Conservation (phyloP, 1,140 invertebrate species). For the Anoplolepis gracilipes region DNA sequence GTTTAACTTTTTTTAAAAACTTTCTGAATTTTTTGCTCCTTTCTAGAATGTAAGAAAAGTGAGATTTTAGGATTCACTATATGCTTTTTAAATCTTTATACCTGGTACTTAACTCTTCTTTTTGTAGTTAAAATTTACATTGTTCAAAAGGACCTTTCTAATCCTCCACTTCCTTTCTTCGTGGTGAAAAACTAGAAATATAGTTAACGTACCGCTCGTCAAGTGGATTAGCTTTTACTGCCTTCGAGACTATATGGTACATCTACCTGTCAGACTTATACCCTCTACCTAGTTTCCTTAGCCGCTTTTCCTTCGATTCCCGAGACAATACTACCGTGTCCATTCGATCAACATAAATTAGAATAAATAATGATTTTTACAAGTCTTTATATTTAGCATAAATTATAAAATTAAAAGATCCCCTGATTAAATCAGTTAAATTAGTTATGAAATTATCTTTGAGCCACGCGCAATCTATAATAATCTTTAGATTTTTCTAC, state of each 20-base stretch:
- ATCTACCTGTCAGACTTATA: constrained; percentile 56
- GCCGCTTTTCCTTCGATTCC: constrained; percentile 43
- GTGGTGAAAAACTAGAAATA: constrained; percentile 16
- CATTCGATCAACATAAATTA: constrained; percentile 69
- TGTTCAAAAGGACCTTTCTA: constrained; percentile 1
- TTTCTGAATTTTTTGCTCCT: background rate
- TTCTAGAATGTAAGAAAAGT: background rate
- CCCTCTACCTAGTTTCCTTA: constrained; percentile 41
- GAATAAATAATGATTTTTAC: constrained; percentile 69
- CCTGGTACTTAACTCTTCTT: background rate
- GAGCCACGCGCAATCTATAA: background rate
- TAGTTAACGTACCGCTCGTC: constrained; percentile 62
- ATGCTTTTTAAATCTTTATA: background rate
- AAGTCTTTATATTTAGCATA: constrained; percentile 66
- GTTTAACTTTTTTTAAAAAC: background rate
- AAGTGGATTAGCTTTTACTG: constrained; percentile 68
- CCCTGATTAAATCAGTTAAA: background rate
- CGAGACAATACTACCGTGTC: constrained; percentile 59
- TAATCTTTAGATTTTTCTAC: constrained; percentile 41
- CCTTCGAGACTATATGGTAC: constrained; percentile 49
- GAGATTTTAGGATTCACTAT: background rate
- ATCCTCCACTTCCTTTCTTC: background rate
- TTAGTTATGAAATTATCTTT: background rate
- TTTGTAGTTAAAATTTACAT: background rate
- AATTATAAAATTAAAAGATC: constrained; percentile 61